phyloP scores from a whole-genome alignment of 2,888 invertebrate species.

The Anaspis maculata region DNA sequence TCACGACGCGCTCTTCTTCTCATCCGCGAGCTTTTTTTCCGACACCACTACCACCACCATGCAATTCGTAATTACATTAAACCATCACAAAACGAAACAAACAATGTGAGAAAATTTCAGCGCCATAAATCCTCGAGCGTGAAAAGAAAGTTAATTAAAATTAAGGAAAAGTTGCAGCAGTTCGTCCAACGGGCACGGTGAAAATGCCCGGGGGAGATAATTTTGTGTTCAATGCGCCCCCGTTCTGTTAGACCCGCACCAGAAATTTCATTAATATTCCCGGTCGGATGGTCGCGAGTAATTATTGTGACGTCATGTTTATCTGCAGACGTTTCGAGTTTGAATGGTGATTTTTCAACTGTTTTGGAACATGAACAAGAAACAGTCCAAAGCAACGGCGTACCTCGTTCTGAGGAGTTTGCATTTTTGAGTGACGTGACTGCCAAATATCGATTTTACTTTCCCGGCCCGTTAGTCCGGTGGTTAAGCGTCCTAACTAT shows the following conservation, averaged over 20 bases:
- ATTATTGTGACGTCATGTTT: too few species aligned
- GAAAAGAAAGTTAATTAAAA: slow-evolving; percentile 19
- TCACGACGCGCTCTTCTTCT: slow-evolving; percentile 6
- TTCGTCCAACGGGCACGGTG: slow-evolving; percentile 1
- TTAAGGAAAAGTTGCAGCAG: slow-evolving; percentile 12
- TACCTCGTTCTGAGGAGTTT: too few species aligned
- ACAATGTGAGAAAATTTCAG: slow-evolving; percentile 16
- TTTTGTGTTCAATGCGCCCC: slow-evolving; percentile 6
- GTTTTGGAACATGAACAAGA: too few species aligned
- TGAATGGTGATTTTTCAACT: too few species aligned
- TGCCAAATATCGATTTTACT: too few species aligned
- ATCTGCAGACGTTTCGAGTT: too few species aligned
- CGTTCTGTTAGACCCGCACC: not conserved
- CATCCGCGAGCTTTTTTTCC: slow-evolving; percentile 8
- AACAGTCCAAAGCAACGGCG: too few species aligned
- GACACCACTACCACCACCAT: too few species aligned
- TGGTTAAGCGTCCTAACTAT: too few species aligned
- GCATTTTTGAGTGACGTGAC: too few species aligned
- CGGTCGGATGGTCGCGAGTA: too few species aligned
- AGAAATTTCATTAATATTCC: slow-evolving; percentile 1
- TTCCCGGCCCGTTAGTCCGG: too few species aligned
- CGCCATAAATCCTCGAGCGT: slow-evolving; percentile 15
- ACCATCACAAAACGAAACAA: slow-evolving; percentile 17
- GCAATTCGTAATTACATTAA: slow-evolving; percentile 16
- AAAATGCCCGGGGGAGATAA: slow-evolving; percentile 10